Base-by-base conservation (phyloP, 2,797 vertebrate species). In the Enteromius unitaeniatus region DNA sequence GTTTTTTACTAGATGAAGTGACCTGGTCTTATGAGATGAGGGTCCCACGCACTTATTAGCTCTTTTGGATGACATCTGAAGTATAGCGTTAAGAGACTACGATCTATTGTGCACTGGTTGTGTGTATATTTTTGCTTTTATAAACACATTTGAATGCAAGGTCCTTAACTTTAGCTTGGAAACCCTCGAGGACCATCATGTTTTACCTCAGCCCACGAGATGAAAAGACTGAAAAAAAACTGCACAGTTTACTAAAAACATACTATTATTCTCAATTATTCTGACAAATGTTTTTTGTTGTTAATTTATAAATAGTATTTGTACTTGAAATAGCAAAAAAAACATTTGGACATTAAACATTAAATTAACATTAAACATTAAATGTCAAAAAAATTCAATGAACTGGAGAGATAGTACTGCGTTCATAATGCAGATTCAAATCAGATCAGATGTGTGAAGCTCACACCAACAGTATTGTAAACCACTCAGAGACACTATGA, bases 1-100 rank as follows among this genome's bases (percentile, higher is more conserved):
- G 51, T 58, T 78, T 73, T 81, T 47, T 40, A 13, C 79, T 85
- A 64, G 49, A 86, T 89, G 69, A 78, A 73, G 73, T 76, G 14
- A 82, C 68, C 68, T 69, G 26, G 37, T 84, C 80, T 69, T 79
- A 51, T 42, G 37, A 81, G 60, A 68, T 34, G 23, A 81, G 73
- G 62, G 45, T 81, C 72, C 86, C 49, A 86, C 81, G 1, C 58
- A 77, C 68, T 76, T 28, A 78, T 83, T 85, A 82, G 53, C 40
- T 65, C 26, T 78, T 83, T 68, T 86, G 60, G 65, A 81, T 77
- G 58, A 79, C 51, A 53, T 83, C 47, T 80, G 42, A 83, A 82
- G 13, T 37, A 58, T 40, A 37, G 15, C 31, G 2, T 62, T 28
- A 65, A 76, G 65, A 70, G 74, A 26, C 62, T 67, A 53, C 19